Evolutionary conservation across 2,797 vertebrate species (phyloP), one percentile per base, ranked within the genome.

Genomic region (Sternotherus odoratus): DNA sequence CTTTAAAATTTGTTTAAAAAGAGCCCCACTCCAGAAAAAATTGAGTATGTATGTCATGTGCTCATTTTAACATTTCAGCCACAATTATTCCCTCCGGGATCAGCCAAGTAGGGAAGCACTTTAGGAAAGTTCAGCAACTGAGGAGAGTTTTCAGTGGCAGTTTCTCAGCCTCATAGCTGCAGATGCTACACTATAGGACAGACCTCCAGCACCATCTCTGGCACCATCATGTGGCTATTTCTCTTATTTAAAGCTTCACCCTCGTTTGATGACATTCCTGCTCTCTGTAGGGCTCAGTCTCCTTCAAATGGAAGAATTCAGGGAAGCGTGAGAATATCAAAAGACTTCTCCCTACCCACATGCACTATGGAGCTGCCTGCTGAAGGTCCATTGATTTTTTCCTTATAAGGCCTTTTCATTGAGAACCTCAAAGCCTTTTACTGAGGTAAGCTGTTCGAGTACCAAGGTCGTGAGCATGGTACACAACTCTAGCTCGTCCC

Each of bases 21-120:
- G 10, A 1, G 49, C 23, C 33, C 36, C 36, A 28, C 26, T 57
- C 13, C 13, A 79, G 33, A 17, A 4, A 36, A 26, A 10, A 49
- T 26, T 21, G 1, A 0, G 0, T 0, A 6, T 36, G 30, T 26
- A 21, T 0, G 17, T 63, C 33, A n/a, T n/a, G 57, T n/a, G 57
- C 56, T 57, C 28, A 7, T 30, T 26, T 2, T 30, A 3, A 0
- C 0, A 7, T 0, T 1, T 5, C 30, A 24, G n/a, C 6, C 1
- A 0, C 0, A 0, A 5, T 12, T 2, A 0, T 3, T 3, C 51
- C 16, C 33, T 0, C 1, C n/a, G 60, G 51, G 33, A 6, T 2
- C 2, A 5, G 1, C 23, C 36, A 50, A 2, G 33, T 4, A 69
- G 63, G n/a, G 19, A 39, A 39, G 17, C 30, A 69, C 36, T 69